Evolutionary conservation across 2,113 vertebrate genomes (phyloP).

Genomic region (Hipposideros armiger): DNA sequence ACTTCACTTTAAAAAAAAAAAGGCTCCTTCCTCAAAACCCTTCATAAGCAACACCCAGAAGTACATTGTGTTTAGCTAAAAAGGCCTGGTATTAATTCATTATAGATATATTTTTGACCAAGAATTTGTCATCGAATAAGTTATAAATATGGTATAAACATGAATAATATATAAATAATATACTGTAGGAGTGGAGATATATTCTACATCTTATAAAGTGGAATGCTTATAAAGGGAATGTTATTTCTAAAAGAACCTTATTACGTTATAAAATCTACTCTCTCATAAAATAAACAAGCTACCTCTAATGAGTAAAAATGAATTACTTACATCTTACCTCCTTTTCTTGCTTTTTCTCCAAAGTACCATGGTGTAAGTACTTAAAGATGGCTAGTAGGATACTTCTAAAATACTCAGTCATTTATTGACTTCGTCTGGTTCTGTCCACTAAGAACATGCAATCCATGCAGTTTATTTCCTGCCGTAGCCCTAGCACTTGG

Average conservation of each 20-base stretch:
- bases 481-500: not conserved
- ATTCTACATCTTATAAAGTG: not conserved
- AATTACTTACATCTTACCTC: slow-evolving; percentile 28
- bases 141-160: not conserved
- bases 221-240: slow-evolving; percentile 33
- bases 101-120: slow-evolving; percentile 38
- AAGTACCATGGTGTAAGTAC: not conserved
- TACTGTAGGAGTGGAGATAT: not conserved
- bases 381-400: not conserved
- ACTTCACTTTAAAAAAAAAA: not conserved
- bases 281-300: slow-evolving; percentile 27
- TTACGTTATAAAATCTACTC: slow-evolving; percentile 29
- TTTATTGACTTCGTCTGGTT: not conserved
- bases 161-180: not conserved
- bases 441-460: slow-evolving; percentile 13
- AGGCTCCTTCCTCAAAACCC: not conserved
- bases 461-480: not conserved
- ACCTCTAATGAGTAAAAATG: not conserved
- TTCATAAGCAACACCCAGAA: slow-evolving; percentile 26
- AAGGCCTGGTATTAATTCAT: slow-evolving; percentile 2
- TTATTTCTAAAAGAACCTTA: slow-evolving; percentile 49
- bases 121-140: not conserved
- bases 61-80: slow-evolving; percentile 1
- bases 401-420: slow-evolving; percentile 45
- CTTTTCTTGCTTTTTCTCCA: not conserved